Evolutionary conservation across 2,888 invertebrate genomes (phyloP).

Genomic region (Neoascia interrupta): DNA sequence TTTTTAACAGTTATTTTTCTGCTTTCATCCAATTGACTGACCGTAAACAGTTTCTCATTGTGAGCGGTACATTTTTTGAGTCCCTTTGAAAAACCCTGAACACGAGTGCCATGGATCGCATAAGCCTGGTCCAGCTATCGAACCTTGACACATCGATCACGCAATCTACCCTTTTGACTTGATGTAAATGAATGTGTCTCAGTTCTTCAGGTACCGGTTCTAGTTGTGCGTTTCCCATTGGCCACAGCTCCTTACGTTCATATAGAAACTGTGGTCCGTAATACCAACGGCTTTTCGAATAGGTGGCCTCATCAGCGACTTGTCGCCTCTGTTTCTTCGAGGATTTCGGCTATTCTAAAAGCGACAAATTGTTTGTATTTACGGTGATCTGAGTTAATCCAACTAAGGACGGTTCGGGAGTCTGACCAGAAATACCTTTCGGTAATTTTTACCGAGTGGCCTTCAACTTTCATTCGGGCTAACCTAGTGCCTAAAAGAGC

Average conservation of each 20-base stretch:
- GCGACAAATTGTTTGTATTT: conserved; percentile 69
- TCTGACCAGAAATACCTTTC: conserved; percentile 69
- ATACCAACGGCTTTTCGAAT: not conserved
- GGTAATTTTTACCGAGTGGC: conserved; percentile 28
- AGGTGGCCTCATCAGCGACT: not conserved
- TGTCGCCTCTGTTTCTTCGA: not conserved
- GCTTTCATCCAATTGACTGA: too few relatives aligned
- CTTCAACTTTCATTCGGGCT: conserved; percentile 12
- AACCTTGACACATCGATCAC: too few relatives aligned
- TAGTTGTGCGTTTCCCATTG: not conserved
- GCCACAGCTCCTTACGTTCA: not conserved
- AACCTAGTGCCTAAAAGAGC: conserved; percentile 58
- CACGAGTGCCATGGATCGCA: too few relatives aligned
- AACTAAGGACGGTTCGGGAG: not conserved
- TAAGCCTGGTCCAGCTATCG: too few relatives aligned
- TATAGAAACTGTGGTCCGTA: not conserved
- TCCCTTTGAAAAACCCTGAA: too few relatives aligned
- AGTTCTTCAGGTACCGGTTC: not conserved
- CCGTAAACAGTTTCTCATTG: too few relatives aligned
- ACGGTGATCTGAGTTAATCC: conserved; percentile 51
- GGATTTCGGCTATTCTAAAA: conserved; percentile 66
- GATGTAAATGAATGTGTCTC: too few relatives aligned
- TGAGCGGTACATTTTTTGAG: too few relatives aligned
- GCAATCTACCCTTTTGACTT: too few relatives aligned
- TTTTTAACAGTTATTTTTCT: too few relatives aligned